Evolutionary conservation across 2,888 invertebrate genomes (phyloP).

Genomic region (Tetragonula carbonaria): DNA sequence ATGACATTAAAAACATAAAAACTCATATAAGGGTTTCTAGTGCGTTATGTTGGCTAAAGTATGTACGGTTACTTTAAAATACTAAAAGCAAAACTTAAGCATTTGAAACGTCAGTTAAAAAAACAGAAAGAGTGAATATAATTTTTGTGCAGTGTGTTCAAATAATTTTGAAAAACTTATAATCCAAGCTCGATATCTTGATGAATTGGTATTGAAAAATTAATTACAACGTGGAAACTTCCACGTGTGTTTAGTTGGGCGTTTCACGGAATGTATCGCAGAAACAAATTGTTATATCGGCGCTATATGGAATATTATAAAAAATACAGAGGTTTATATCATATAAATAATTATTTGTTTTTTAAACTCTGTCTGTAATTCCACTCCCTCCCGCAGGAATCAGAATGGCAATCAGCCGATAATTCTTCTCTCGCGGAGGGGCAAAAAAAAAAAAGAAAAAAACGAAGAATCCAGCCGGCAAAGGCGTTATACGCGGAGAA

Average conservation of each 20-base stretch:
- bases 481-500: not conserved
- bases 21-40: not conserved
- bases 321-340: conserved; percentile 2
- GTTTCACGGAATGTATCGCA: conserved; percentile 37
- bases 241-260: conserved; percentile 51
- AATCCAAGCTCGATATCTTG: conserved; percentile 47
- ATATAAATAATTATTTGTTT: not conserved
- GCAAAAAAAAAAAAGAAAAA: not conserved
- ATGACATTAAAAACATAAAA: no score
- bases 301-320: conserved; percentile 27
- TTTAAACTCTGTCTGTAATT: not conserved
- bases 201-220: conserved; percentile 41
- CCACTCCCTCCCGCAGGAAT: not conserved
- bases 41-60: not conserved
- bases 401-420: not conserved
- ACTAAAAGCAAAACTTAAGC: not conserved
- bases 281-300: conserved; percentile 32
- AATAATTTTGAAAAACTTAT: conserved; percentile 43
- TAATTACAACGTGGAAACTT: conserved; percentile 43
- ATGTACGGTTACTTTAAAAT: not conserved
- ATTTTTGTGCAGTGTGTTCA: conserved; percentile 20
- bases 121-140: not conserved
- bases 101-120: not conserved
- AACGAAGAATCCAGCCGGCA: not conserved
- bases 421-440: not conserved